Evolutionary conservation across 1,140 invertebrate species (phyloP).

Genomic region (Cataglyphis hispanica): DNA sequence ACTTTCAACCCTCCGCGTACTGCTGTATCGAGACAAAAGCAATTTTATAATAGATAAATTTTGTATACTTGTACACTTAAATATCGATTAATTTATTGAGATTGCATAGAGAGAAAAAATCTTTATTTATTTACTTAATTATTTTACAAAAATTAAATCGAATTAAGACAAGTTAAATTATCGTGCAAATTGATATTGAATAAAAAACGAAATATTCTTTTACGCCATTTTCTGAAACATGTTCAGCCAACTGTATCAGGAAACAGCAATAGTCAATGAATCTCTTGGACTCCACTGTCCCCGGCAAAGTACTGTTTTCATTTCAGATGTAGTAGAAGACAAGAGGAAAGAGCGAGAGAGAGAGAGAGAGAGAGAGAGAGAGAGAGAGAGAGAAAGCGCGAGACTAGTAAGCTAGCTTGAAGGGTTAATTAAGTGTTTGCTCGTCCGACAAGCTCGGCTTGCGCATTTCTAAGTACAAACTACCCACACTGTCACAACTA

Average conservation of each 20-base stretch:
- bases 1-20: background rate
- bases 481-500: conserved; percentile 34
- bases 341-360: background rate
- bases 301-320: conserved; percentile 69
- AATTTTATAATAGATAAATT: background rate
- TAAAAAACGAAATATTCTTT: background rate
- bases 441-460: conserved; percentile 72
- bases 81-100: background rate
- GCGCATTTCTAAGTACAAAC: conserved; percentile 71
- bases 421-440: conserved; percentile 82
- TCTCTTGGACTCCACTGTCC: conserved; percentile 11
- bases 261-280: conserved; percentile 34
- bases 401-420: conserved; percentile 67
- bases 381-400: conserved; percentile 9
- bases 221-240: background rate
- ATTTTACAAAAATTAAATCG: background rate
- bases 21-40: background rate
- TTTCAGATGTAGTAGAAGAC: conserved; percentile 37
- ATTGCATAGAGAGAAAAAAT: background rate
- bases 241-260: background rate
- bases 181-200: background rate
- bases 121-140: background rate
- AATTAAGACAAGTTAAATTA: background rate
- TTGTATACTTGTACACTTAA: background rate
- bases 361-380: background rate